phyloP scores from a whole-genome alignment of 1,140 invertebrate species.

The Thaumatotibia leucotreta region DNA sequence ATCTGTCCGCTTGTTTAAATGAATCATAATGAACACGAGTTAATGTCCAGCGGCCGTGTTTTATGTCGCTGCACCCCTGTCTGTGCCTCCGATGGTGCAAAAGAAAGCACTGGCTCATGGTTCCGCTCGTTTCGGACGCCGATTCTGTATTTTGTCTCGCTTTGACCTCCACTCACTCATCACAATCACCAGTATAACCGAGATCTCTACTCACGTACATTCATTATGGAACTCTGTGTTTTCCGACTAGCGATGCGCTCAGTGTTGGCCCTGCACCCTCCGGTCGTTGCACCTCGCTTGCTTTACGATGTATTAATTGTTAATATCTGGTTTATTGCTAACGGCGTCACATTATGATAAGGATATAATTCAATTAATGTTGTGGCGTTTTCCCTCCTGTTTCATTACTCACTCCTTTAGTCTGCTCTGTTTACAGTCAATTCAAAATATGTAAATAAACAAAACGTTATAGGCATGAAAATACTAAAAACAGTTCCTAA shows the following conservation, averaged over 20 bases:
- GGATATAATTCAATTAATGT: neutral
- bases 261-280: neutral
- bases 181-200: too few relatives aligned
- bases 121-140: conserved; percentile 33
- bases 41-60: neutral
- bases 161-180: neutral
- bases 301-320: neutral
- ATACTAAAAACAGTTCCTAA: too few relatives aligned
- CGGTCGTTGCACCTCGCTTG: conserved; percentile 28
- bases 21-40: neutral
- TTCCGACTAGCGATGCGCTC: neutral
- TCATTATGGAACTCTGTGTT: too few relatives aligned
- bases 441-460: too few relatives aligned
- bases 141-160: conserved; percentile 13
- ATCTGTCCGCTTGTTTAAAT: neutral
- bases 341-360: neutral
- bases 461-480: too few relatives aligned
- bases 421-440: neutral
- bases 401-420: neutral
- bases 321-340: neutral
- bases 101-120: conserved; percentile 25
- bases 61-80: neutral
- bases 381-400: neutral
- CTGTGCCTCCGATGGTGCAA: neutral
- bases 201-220: too few relatives aligned